Evolutionary conservation across 2,888 invertebrate species (phyloP).

Genomic region (Pherbina coryleti): DNA sequence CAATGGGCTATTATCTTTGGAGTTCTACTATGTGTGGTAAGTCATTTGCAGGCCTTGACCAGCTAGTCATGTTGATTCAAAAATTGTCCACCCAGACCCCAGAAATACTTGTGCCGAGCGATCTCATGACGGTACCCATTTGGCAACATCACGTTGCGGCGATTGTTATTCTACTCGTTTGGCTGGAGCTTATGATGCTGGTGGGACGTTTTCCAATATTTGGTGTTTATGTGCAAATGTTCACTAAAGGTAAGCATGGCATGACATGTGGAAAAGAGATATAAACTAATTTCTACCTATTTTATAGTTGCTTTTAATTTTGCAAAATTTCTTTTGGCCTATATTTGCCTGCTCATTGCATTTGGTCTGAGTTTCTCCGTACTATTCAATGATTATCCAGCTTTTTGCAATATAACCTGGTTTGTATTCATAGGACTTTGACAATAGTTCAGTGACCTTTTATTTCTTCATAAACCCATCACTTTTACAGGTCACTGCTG

Average conservation of each 20-base stretch:
- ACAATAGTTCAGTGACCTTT: background rate
- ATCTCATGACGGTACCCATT: slow-evolving; percentile 66
- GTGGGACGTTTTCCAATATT: slow-evolving; percentile 88
- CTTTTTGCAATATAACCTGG: slow-evolving; percentile 75
- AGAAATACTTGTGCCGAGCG: slow-evolving; percentile 58
- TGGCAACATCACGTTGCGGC: slow-evolving; percentile 89
- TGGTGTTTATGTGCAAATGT: slow-evolving; percentile 89
- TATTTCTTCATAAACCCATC: background rate
- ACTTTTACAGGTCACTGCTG: slow-evolving; percentile 70
- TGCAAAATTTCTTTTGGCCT: slow-evolving; percentile 83
- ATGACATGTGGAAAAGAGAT: background rate
- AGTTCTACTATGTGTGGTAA: slow-evolving; percentile 74
- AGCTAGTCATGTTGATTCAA: background rate
- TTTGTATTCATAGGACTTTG: slow-evolving; percentile 31
- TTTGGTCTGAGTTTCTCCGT: slow-evolving; percentile 87
- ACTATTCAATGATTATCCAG: slow-evolving; percentile 81
- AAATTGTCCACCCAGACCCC: slow-evolving; percentile 59
- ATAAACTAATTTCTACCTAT: background rate
- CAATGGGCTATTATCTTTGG: slow-evolving; percentile 83
- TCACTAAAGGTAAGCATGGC: slow-evolving; percentile 75
- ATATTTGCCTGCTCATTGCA: slow-evolving; percentile 83
- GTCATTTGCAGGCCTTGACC: background rate
- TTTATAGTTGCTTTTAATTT: slow-evolving; percentile 82
- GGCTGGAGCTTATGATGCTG: slow-evolving; percentile 88
- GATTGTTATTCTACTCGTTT: slow-evolving; percentile 82